Percentiles rank a stretch among this genome's conserved stretches.
Evolutionary conservation across 1,140 invertebrate genomes (phyloP).

Genomic region (Ips nitidus): DNA sequence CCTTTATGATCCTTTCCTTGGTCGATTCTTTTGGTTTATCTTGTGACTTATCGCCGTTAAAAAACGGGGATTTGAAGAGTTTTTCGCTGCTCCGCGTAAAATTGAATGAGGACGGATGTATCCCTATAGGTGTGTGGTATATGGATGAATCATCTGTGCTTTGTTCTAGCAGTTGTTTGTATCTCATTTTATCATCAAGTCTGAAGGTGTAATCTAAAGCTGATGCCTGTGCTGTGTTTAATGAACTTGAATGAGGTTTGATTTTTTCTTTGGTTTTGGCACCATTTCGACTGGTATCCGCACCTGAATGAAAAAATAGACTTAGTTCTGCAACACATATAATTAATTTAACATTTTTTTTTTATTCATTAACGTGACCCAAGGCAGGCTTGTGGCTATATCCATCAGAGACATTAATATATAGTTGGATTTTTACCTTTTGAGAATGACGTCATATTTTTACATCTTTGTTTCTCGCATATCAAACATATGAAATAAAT

Average conservation of each 20-base stretch:
- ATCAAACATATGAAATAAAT: no score
- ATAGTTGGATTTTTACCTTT: no score
- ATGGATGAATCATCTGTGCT: slow-evolving; percentile 36
- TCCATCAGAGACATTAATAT: no score
- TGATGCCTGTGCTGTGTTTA: background rate
- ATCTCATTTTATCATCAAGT: slow-evolving; percentile 48
- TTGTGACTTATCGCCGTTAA: slow-evolving; percentile 28
- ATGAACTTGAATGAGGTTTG: slow-evolving; percentile 9
- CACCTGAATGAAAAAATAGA: slow-evolving; percentile 3
- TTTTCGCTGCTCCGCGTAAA: background rate
- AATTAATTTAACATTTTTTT: background rate
- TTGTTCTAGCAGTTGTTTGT: slow-evolving; percentile 43
- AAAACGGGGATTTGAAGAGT: background rate
- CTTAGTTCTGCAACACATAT: slow-evolving; percentile 2
- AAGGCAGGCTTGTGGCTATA: no score
- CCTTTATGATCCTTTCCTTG: slow-evolving; percentile 46
- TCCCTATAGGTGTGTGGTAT: slow-evolving; percentile 44
- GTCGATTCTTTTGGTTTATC: slow-evolving; percentile 38
- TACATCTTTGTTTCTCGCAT: no score
- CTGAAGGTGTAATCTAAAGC: slow-evolving; percentile 42
- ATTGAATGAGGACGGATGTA: slow-evolving; percentile 29
- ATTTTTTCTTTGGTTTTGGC: slow-evolving; percentile 23
- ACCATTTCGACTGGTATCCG: slow-evolving; percentile 13
- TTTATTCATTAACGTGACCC: no score
- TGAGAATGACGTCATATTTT: no score